These are phyloP conservation scores for Peromyscus attwateri DNA, from an alignment of 2,797 vertebrate species.

Conservation along the genomic window DNA sequence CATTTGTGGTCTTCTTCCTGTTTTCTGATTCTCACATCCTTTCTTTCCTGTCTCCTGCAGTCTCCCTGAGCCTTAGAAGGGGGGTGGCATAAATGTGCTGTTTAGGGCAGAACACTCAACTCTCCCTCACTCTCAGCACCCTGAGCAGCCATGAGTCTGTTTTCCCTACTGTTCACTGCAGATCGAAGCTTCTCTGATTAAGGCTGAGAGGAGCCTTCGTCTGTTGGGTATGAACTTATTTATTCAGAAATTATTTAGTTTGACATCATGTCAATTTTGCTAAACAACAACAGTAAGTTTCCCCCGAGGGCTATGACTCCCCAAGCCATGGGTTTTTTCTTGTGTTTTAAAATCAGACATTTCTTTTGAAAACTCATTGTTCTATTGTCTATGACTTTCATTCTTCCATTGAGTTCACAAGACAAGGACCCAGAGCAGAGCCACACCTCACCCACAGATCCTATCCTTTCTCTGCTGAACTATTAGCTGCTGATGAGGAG, in stretches of 20 bases:
- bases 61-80: not conserved
- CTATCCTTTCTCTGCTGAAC: not conserved
- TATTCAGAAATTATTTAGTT: not conserved
- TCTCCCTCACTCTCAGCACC: not conserved
- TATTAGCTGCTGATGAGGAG: not conserved
- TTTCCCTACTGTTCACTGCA: too few species aligned
- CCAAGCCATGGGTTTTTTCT: too few species aligned
- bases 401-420: not conserved
- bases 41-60: not conserved
- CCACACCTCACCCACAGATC: not conserved
- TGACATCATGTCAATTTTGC: not conserved
- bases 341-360: not conserved
- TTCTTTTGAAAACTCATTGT: not conserved
- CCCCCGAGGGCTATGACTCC: not conserved
- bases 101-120: not conserved
- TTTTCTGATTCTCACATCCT: not conserved
- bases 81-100: not conserved
- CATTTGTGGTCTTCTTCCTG: not conserved
- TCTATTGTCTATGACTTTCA: not conserved
- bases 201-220: not conserved
- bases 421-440: not conserved
- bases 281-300: not conserved
- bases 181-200: not conserved
- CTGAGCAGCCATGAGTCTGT: not conserved
- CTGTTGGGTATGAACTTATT: not conserved